phyloP scores from a whole-genome alignment of 1,140 invertebrate species.

The Ostrea edulis region DNA sequence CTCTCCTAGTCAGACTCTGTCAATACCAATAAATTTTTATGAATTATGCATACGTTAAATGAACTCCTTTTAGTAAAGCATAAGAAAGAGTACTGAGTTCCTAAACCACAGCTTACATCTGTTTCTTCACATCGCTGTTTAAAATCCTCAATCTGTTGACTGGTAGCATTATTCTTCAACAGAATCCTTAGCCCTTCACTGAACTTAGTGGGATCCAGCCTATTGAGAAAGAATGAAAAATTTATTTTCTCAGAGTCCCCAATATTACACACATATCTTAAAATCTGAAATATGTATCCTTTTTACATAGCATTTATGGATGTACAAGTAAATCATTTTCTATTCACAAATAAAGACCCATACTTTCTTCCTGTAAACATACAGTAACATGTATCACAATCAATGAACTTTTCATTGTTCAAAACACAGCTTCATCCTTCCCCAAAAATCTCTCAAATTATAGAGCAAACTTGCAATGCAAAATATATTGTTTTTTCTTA shows the following conservation, averaged over 20 bases:
- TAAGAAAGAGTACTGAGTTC: background rate
- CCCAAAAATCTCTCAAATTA: too few relatives aligned
- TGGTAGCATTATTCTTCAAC: slow-evolving; percentile 49
- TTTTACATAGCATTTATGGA: too few relatives aligned
- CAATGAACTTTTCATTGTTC: too few relatives aligned
- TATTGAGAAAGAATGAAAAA: slow-evolving; percentile 18
- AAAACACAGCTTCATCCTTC: too few relatives aligned
- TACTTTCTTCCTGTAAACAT: too few relatives aligned
- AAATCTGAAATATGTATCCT: too few relatives aligned
- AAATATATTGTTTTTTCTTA: slow-evolving; percentile 11
- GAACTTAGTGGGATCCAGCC: slow-evolving; percentile 45
- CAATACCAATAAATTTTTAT: background rate
- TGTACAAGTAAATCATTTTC: too few relatives aligned
- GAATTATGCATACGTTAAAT: background rate
- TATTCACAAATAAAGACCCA: too few relatives aligned
- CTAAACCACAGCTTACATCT: background rate
- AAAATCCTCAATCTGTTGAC: slow-evolving; percentile 53
- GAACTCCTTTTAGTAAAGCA: background rate
- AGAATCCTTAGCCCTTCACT: slow-evolving; percentile 50
- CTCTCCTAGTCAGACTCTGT: too few relatives aligned
- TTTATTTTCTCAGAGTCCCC: too few relatives aligned
- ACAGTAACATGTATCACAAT: too few relatives aligned
- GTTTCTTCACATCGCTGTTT: slow-evolving; percentile 13
- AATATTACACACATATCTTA: too few relatives aligned
- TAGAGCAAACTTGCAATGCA: background rate